Conservation (phyloP, 2,797 vertebrate species). For the Schizopygopsis pylzovi region DNA sequence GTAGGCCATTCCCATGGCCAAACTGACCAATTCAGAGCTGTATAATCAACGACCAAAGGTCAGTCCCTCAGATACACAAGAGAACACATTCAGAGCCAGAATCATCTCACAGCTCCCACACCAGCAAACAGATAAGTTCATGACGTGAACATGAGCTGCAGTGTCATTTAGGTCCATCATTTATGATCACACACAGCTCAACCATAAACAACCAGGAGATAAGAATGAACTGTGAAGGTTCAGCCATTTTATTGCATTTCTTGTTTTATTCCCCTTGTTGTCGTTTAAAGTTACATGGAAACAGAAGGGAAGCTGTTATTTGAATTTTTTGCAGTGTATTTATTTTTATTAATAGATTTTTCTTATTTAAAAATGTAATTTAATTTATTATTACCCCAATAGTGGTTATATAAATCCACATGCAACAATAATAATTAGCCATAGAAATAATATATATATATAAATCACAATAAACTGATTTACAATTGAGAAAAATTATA, state of each 20-base stretch:
- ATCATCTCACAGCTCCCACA: conserved; percentile 19
- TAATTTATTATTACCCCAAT: not conserved
- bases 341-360: not conserved
- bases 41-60: conserved; percentile 11
- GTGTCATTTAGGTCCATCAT: conserved; percentile 4
- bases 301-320: not conserved
- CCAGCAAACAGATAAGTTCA: not conserved
- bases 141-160: conserved; percentile 17
- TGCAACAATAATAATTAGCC: not conserved
- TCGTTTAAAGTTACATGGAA: not conserved
- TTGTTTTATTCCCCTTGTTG: not conserved
- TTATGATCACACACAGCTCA: conserved; percentile 22
- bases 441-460: too few species aligned
- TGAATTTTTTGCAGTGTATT: not conserved
- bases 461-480: too few species aligned
- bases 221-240: not conserved
- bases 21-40: conserved; percentile 4
- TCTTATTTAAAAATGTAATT: not conserved
- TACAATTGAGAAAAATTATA: too few species aligned
- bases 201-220: conserved; percentile 13
- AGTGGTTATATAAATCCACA: not conserved
- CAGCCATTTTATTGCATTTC: not conserved
- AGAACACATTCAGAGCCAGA: not conserved
- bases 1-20: conserved; percentile 2
- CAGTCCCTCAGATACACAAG: not conserved